A percentile compares a stretch with the other conserved stretches of the same genome.
phyloP scores from a whole-genome alignment of 2,113 vertebrate species.

The Notarius lentiginosus region DNA sequence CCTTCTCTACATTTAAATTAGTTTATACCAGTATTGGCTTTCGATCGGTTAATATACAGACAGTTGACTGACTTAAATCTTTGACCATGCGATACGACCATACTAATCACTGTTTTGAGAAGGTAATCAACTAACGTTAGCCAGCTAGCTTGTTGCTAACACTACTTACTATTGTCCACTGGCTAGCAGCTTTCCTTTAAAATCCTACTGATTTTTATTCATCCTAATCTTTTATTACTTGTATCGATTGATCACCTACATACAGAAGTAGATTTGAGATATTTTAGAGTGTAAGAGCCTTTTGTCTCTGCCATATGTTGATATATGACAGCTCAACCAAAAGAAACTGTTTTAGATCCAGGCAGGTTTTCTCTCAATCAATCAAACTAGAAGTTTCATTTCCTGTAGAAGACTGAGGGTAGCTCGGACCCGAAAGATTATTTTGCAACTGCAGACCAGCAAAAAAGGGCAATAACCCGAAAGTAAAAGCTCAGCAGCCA shows the following conservation, averaged over 20 bases:
- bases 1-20: neutral
- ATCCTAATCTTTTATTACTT: neutral
- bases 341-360: conserved; percentile 12
- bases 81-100: no score
- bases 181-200: no score
- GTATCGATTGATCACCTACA: neutral
- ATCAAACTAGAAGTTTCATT: conserved; percentile 59
- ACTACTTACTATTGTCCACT: no score
- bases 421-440: conserved; percentile 22
- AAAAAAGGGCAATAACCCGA: conserved; percentile 24
- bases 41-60: no score
- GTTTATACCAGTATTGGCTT: no score
- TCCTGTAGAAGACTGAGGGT: conserved; percentile 56
- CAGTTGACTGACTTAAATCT: no score
- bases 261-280: neutral
- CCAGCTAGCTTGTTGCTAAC: no score
- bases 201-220: neutral
- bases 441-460: conserved; percentile 31
- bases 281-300: neutral
- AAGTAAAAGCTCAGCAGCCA: neutral
- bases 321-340: neutral
- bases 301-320: neutral
- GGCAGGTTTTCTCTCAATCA: conserved; percentile 51
- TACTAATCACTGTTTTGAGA: no score
- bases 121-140: no score